Conservation (phyloP, 2,888 invertebrate genomes). For the Drosophila quinaria region DNA sequence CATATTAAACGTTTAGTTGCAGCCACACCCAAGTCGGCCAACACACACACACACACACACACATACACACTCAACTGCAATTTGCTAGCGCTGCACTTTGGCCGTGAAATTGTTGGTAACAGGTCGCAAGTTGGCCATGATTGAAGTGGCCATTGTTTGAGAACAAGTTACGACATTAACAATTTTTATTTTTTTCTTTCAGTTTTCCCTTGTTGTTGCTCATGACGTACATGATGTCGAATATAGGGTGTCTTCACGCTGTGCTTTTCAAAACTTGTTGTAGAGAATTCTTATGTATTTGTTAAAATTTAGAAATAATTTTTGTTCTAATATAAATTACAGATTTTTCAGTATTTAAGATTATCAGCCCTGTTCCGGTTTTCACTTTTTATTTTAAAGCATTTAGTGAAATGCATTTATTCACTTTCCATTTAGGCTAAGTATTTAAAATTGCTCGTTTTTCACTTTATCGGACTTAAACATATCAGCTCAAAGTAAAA, state of each 20-base stretch:
- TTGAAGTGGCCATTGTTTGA: slow-evolving; percentile 39
- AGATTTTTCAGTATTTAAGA: background rate
- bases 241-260: slow-evolving; percentile 10
- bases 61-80: slow-evolving; percentile 1
- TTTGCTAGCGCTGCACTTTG: slow-evolving; percentile 38
- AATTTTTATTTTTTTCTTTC: background rate
- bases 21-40: slow-evolving; percentile 22
- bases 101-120: slow-evolving; percentile 53
- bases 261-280: background rate
- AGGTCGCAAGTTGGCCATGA: slow-evolving; percentile 42
- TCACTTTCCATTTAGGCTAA: no score
- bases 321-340: background rate
- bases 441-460: no score
- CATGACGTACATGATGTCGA: slow-evolving; percentile 21
- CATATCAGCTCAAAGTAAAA: no score
- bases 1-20: slow-evolving; percentile 55
- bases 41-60: background rate
- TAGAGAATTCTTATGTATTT: background rate
- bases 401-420: no score
- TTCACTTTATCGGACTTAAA: no score
- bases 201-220: background rate
- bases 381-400: no score
- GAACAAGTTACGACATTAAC: slow-evolving; percentile 24
- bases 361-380: no score
- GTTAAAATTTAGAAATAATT: background rate